Base-by-base conservation (phyloP, 2,797 vertebrate species). In the Corythornis leucogaster region DNA sequence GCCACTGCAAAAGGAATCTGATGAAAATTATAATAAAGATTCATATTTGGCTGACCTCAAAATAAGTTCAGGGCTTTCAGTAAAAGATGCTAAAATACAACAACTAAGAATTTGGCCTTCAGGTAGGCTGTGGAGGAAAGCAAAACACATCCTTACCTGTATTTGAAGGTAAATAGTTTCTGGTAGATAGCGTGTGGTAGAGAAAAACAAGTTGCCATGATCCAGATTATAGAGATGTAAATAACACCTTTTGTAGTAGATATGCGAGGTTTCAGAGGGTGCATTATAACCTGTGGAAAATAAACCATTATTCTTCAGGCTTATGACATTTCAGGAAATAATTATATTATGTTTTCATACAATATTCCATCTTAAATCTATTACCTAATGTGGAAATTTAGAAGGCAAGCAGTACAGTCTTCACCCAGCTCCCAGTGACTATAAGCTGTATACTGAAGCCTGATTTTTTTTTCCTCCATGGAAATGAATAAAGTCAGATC, bases 141-240 rank as follows among this genome's bases (percentile, higher is more conserved):
- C 22, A 79, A 82, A 63, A 28, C n/a, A 61, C 8, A 19, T 40
- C 48, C 91, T 95, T 93, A 99, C 99, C 99, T 99, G 98, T 99
- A 99, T 63, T 98, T 96, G 90, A 99, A 99, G 26, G 97, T 99
- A 84, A 99, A 98, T 59, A 99, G 98, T 87, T 99, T 99, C 97
- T 99, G 99, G 96, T 98, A 99, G 97, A 99, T 98, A 28, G 99
- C 99, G 28, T 99, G 99, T 16, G 99, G 99, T 26, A 99, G 98
- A 17, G 99, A 99, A 95, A 99, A 99, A 94, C 98, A 98, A 15
- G 97, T 97, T n/a, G 98, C 99, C 99, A 99, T 98, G 69, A 98
- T 97, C 99, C 99, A 99, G 93, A 99, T 99, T 73, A 98, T 66
- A 30, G 96, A 89, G 6, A 99, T 97, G 93, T 97, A 99, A 78